Conservation (phyloP, 2,888 invertebrate species). For the Toxonevra muliebris region DNA sequence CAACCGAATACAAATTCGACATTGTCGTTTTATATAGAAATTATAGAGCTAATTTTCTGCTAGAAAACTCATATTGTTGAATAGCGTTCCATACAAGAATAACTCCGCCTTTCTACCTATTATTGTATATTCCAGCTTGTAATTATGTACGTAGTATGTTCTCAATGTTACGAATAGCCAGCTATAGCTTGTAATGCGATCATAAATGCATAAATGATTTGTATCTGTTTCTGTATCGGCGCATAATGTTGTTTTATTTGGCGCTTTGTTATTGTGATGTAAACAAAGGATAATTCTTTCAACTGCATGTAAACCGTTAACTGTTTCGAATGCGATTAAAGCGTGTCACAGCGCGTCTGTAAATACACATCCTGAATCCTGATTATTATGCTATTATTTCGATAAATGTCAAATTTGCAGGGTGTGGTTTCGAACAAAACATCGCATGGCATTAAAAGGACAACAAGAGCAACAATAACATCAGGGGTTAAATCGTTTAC, state of each 20-base stretch:
- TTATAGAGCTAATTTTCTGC: too few relatives aligned
- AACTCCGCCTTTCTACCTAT: too few relatives aligned
- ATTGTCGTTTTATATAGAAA: too few relatives aligned
- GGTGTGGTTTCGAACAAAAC: slow-evolving; percentile 30
- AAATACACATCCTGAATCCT: slow-evolving; percentile 33
- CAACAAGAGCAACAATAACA: slow-evolving; percentile 17
- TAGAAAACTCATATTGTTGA: too few relatives aligned
- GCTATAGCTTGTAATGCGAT: too few relatives aligned
- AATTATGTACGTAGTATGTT: too few relatives aligned
- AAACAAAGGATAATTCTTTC: slow-evolving; percentile 52
- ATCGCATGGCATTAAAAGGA: slow-evolving; percentile 18
- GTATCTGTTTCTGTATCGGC: not conserved
- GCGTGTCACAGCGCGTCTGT: slow-evolving; percentile 43
- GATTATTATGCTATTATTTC: slow-evolving; percentile 39
- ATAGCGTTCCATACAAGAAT: too few relatives aligned
- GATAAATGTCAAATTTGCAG: slow-evolving; percentile 33
- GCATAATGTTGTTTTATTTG: slow-evolving; percentile 24
- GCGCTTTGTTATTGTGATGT: slow-evolving; percentile 39
- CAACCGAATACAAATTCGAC: too few relatives aligned
- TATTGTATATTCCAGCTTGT: too few relatives aligned
- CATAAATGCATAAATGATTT: too few relatives aligned
- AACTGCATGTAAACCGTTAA: slow-evolving; percentile 51
- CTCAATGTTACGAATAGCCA: too few relatives aligned
- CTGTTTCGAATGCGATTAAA: slow-evolving; percentile 52
- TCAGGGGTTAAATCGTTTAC: slow-evolving; percentile 34